A percentile compares a stretch with the other conserved stretches of the same genome.
These are phyloP conservation scores for Alfaro cultratus DNA, from an alignment of 2,797 vertebrate species.

Conservation along the genomic window DNA sequence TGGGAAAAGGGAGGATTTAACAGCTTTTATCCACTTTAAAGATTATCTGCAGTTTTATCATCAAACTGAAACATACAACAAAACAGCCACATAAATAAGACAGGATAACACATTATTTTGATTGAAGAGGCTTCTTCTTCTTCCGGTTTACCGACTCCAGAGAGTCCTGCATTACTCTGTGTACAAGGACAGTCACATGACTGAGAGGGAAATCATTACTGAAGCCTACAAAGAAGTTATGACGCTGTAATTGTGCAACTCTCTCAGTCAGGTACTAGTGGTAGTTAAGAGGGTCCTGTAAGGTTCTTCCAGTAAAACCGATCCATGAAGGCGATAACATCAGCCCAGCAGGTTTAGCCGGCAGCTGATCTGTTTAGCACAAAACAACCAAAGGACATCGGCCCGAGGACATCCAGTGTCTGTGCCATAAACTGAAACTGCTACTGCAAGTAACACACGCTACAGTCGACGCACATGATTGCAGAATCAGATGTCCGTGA, in stretches of 20 bases:
- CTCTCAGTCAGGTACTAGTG: not conserved
- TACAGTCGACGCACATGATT: not conserved
- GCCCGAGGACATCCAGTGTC: conserved; percentile 36
- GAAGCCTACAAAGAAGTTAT: not conserved
- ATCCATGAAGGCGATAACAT: conserved; percentile 44
- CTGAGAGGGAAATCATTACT: not conserved
- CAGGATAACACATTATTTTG: not conserved
- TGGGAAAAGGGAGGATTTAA: not conserved
- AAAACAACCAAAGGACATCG: conserved; percentile 52
- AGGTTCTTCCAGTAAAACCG: not conserved
- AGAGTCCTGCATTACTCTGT: not conserved
- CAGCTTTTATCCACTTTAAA: not conserved
- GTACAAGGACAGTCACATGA: not conserved
- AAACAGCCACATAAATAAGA: not conserved
- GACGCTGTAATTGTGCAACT: not conserved
- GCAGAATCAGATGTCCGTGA: not conserved
- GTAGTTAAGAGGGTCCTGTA: not conserved
- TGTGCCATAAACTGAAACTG: not conserved
- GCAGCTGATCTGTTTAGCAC: conserved; percentile 64
- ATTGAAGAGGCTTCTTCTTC: not conserved
- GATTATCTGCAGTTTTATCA: not conserved
- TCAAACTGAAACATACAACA: not conserved
- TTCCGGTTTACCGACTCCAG: not conserved
- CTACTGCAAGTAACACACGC: not conserved
- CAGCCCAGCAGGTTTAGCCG: conserved; percentile 55